These are phyloP conservation scores for Heliconius hortense DNA, from an alignment of 2,888 invertebrate genomes.

Conservation along the genomic window DNA sequence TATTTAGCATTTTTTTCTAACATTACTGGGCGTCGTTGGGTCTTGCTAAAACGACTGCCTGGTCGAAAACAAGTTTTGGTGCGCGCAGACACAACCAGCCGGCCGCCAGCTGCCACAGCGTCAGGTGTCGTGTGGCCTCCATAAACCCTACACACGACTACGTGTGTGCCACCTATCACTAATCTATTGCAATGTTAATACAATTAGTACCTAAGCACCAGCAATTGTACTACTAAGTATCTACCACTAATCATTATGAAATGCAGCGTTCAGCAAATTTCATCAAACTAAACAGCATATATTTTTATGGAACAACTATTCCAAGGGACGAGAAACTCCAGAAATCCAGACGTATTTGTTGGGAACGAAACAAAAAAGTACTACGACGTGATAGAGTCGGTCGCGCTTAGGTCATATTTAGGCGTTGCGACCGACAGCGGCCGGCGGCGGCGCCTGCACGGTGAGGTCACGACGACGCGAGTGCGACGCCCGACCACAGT, in stretches of 20 bases:
- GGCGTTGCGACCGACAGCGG: constrained; percentile 54
- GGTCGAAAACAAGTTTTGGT: constrained; percentile 74
- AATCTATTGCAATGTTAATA: constrained; percentile 44
- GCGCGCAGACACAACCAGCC: constrained; percentile 69
- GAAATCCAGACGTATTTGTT: neutral
- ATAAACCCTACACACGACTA: constrained; percentile 52
- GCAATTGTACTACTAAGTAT: neutral
- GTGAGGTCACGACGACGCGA: constrained; percentile 67
- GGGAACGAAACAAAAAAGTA: constrained; percentile 35
- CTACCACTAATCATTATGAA: neutral
- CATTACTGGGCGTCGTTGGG: constrained; percentile 55
- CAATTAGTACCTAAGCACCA: constrained; percentile 32
- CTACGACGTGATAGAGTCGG: constrained; percentile 28
- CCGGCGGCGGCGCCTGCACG: constrained; percentile 56
- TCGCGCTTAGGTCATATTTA: constrained; percentile 63
- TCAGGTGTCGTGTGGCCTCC: constrained; percentile 75
- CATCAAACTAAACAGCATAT: neutral
- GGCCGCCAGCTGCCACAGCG: constrained; percentile 74
- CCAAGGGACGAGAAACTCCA: neutral
- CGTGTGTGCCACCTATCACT: constrained; percentile 36
- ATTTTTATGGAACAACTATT: neutral
- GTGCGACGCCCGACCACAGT: constrained; percentile 58
- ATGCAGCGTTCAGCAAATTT: neutral
- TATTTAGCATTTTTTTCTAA: constrained; percentile 1
- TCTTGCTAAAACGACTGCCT: constrained; percentile 68